These are phyloP conservation scores for Craniophora ligustri DNA, from an alignment of 2,888 invertebrate species.

Conservation along the genomic window DNA sequence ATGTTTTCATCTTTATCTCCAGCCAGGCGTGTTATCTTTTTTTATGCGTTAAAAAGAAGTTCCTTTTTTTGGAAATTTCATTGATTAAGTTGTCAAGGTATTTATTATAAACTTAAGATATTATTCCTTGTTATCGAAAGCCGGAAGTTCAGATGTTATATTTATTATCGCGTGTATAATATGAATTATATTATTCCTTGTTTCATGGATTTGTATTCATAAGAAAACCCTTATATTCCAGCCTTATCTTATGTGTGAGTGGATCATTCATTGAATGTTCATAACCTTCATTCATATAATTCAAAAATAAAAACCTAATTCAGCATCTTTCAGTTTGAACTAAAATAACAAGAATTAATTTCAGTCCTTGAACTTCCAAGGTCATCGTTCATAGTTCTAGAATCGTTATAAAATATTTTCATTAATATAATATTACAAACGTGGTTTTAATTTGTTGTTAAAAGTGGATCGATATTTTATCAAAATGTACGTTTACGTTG, in stretches of 20 bases:
- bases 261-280: not conserved
- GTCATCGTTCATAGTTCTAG: constrained; percentile 35
- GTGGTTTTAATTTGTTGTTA: constrained; percentile 47
- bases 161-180: no score
- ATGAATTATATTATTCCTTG: no score
- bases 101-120: no score
- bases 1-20: constrained; percentile 26
- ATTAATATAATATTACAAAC: constrained; percentile 45
- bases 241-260: no score
- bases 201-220: no score
- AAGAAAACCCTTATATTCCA: no score
- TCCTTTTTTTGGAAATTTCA: no score
- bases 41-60: no score
- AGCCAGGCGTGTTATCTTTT: constrained; percentile 16
- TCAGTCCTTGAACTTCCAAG: constrained; percentile 22
- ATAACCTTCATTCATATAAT: not conserved
- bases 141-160: no score
- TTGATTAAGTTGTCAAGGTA: no score
- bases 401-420: constrained; percentile 38
- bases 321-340: not conserved
- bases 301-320: constrained; percentile 8
- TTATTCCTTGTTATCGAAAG: no score
- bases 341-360: constrained; percentile 3
- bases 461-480: constrained; percentile 41
- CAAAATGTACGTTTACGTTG: constrained; percentile 46